Evolutionary conservation across 2,797 vertebrate species (phyloP), one percentile per base, ranked within the genome.

Genomic region (Melanotaenia maccullochi): DNA sequence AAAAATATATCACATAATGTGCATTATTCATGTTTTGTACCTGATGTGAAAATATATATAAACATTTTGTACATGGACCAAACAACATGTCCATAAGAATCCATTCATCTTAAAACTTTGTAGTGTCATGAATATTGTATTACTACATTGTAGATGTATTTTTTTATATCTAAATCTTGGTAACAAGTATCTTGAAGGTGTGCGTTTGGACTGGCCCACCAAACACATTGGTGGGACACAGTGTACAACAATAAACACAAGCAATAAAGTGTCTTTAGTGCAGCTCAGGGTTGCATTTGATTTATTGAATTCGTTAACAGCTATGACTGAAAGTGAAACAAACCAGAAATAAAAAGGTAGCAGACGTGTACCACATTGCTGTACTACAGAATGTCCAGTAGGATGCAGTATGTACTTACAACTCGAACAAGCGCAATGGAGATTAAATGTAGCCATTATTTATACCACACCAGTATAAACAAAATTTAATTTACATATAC

Each of bases 161-260:
- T 94, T 93, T 96, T 96, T 96, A 96, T 95, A 94, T 95, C 84
- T 94, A 94, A 52, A 65, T 86, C 18, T 83, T 93, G 94, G 88
- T 93, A 93, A 92, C 84, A 89, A 67, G 87, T 77, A 65, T 86
- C 66, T 85, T 72, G 73, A 86, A 76, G 74, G 63, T 70, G 65
- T 69, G 78, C 82, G 81, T 89, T 90, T 84, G 85, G 74, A 88
- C 52, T 65, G 70, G 76, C 79, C 76, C 70, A 84, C 75, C 85
- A 85, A 87, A 87, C 89, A 82, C 84, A 73, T 13, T 40, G 38
- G 38, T 40, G 75, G 84, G 88, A 87, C 74, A 79, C 87, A 90
- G 88, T 92, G 90, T 93, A 86, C 89, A 90, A 89, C 76, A 84
- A 85, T 85, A 90, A 91, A 88, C 69, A 91, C 83, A 92, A 20